phyloP scores from a whole-genome alignment of 1,140 invertebrate genomes.

The Drosophila willistoni region DNA sequence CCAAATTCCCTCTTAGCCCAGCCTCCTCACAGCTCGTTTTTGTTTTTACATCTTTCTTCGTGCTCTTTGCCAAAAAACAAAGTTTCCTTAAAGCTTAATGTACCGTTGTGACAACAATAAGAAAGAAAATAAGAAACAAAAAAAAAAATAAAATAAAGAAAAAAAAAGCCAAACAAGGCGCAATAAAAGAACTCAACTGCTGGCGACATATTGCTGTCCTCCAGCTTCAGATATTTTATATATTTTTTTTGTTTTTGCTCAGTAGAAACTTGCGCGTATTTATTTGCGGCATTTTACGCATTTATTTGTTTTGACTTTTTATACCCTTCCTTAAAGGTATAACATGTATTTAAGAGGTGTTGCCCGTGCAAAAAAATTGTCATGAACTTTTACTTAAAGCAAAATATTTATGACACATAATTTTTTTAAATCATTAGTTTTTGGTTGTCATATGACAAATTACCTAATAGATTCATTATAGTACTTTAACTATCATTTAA shows the following conservation, averaged over 20 bases:
- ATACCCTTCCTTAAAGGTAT: not conserved
- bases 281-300: slow-evolving; percentile 82
- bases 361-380: too few species aligned
- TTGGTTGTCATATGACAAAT: too few species aligned
- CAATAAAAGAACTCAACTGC: slow-evolving; percentile 66
- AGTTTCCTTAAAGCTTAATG: slow-evolving; percentile 76
- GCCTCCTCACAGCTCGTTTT: not conserved
- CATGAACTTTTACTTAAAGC: too few species aligned
- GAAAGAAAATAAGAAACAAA: slow-evolving; percentile 46
- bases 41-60: slow-evolving; percentile 12
- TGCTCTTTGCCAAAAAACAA: slow-evolving; percentile 18
- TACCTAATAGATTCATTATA: too few species aligned
- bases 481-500: too few species aligned
- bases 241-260: not conserved
- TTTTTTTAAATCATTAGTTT: too few species aligned
- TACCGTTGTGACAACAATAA: slow-evolving; percentile 76
- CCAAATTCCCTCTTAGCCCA: not conserved
- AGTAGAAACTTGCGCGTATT: slow-evolving; percentile 62
- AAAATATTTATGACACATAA: too few species aligned
- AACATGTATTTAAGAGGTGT: too few species aligned
- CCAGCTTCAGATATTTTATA: slow-evolving; percentile 8
- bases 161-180: slow-evolving; percentile 52
- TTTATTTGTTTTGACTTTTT: slow-evolving; percentile 78
- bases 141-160: slow-evolving; percentile 28
- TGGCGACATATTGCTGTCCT: slow-evolving; percentile 70